Base-by-base conservation (phyloP, 2,113 vertebrate species). In the Solea solea region DNA sequence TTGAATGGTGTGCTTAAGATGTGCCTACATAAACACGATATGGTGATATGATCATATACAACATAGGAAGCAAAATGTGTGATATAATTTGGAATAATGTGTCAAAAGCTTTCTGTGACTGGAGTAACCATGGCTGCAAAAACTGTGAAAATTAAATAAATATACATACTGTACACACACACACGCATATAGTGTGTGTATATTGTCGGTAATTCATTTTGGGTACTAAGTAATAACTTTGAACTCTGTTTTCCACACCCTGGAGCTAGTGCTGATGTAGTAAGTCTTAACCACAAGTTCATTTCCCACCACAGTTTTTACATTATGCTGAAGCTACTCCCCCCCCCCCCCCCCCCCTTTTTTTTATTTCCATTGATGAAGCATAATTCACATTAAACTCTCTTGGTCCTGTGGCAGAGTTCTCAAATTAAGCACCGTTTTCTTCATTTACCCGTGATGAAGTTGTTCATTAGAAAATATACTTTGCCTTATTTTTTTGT, bases 381-480 rank as follows among this genome's bases (percentile, higher is more conserved):
- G 76, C 69, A 85, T 88, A 85, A 85, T 86, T 88, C 80, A 87
- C 81, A 82, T 86, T 87, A 83, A 90, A 79, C 61, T 69, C 81
- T 44, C 14, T 56, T 40, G 58, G 50, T 83, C 84, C 72, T 64
- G 85, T 89, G 83, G 88, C 80, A 87, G 70, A 76, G 84, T 90
- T 87, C 72, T 73, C 81, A 89, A 87, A 88, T 89, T 82, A 87
- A 72, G 83, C 80, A 85, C 74, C 81, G 83, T 88, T 90, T 77
- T 86, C 71, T 85, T 90, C 83, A 84, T 86, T 90, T 89, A 80
- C 62, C 62, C 78, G 76, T 58, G 80, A 83, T 82, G 83, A 90
- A 85, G 86, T 81, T 88, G 80, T 90, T 87, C 88, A 90, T 90
- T 88, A 83, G 82, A 82, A 66, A 83, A 87, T 79, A 86, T 72